These are phyloP conservation scores for Halyomorpha halys DNA, from an alignment of 1,140 invertebrate genomes.

Conservation along the genomic window DNA sequence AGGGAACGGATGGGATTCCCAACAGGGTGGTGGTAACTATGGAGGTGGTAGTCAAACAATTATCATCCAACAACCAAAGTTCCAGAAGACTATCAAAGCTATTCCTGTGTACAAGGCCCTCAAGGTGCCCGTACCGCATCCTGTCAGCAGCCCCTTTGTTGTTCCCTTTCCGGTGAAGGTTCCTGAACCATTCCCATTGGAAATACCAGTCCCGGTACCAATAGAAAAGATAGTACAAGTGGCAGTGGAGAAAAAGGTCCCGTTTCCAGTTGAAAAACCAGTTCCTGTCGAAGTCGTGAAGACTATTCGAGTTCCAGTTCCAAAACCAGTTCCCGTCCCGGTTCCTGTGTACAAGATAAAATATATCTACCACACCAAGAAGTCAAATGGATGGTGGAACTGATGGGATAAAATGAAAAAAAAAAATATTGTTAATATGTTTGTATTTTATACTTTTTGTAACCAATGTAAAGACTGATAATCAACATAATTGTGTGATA, in stretches of 20 bases:
- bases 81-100: background rate
- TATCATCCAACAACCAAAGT: background rate
- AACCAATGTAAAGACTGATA: no score
- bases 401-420: no score
- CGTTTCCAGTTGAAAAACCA: constrained; percentile 31
- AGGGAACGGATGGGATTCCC: no score
- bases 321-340: constrained; percentile 30
- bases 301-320: constrained; percentile 30
- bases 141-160: constrained; percentile 26
- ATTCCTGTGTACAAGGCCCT: constrained; percentile 26
- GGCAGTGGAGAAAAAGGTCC: constrained; percentile 31
- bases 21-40: constrained; percentile 5
- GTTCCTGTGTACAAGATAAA: constrained; percentile 31
- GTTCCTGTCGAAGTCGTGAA: constrained; percentile 31
- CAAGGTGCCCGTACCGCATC: constrained; percentile 25
- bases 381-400: background rate
- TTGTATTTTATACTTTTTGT: no score
- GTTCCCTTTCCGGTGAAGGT: constrained; percentile 29
- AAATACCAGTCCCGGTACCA: constrained; percentile 27
- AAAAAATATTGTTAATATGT: no score
- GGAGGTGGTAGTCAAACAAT: constrained; percentile 4
- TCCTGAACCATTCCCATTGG: constrained; percentile 23
- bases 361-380: constrained; percentile 29
- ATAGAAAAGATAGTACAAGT: constrained; percentile 29
- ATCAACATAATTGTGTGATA: no score